Percentiles rank a stretch among this genome's conserved stretches.
Evolutionary conservation across 2,113 vertebrate genomes (phyloP).

Genomic region (Oncorhynchus nerka): DNA sequence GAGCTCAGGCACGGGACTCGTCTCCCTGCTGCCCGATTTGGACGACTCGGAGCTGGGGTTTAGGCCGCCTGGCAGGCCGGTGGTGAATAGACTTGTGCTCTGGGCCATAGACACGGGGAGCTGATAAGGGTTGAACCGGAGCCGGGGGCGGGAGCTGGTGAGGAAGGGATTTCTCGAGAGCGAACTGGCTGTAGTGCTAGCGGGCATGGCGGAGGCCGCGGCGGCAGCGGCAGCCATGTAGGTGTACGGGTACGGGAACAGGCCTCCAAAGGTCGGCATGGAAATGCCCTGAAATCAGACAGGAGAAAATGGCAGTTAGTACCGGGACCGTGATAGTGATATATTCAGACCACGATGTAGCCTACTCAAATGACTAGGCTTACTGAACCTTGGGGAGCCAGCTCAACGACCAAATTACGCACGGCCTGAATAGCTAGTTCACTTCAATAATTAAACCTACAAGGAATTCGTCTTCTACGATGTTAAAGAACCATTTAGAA

Average conservation of each 20-base stretch:
- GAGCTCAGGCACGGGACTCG: constrained; percentile 86
- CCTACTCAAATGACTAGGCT: not conserved
- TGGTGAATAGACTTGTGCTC: constrained; percentile 84
- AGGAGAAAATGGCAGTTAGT: constrained; percentile 8
- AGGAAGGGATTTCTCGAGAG: constrained; percentile 94
- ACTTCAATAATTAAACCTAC: too few species aligned
- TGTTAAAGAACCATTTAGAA: too few species aligned
- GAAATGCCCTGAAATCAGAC: constrained; percentile 87
- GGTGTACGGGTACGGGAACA: constrained; percentile 97
- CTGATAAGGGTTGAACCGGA: constrained; percentile 97
- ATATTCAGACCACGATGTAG: not conserved
- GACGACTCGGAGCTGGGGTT: constrained; percentile 81
- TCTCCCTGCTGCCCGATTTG: constrained; percentile 84
- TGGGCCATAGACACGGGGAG: constrained; percentile 90
- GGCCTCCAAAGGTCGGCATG: constrained; percentile 95
- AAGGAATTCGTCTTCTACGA: too few species aligned
- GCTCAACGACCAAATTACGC: too few species aligned
- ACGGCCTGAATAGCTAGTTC: too few species aligned
- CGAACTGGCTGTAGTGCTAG: constrained; percentile 79
- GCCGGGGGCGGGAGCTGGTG: constrained; percentile 83
- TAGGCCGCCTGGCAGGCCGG: constrained; percentile 76
- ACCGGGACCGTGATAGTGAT: not conserved
- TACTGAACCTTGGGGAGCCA: too few species aligned
- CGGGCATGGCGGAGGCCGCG: constrained; percentile 86
- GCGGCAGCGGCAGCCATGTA: constrained; percentile 96